Evolutionary conservation across 2,888 invertebrate species (phyloP), one percentile per base, ranked within the genome.

Genomic region (Auanema freiburgensis): DNA sequence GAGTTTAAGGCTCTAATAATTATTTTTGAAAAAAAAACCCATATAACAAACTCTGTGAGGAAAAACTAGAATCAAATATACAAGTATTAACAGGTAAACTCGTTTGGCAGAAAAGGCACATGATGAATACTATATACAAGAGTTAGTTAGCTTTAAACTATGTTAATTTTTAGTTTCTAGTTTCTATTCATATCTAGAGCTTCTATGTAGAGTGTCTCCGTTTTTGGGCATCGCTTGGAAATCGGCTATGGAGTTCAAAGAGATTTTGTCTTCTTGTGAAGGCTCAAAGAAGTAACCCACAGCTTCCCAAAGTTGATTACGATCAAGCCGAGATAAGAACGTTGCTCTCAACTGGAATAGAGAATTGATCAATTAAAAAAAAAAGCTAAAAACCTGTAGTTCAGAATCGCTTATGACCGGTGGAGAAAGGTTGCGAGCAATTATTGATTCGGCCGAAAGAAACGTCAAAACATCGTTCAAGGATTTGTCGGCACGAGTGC

Each of bases 361-460:
- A 59, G 24, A 56, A 56, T 18, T n/a, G 14, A 16, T 56, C 16
- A 41, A 16, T 42, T 41, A 11, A 11, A 42, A n/a, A 41, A 43
- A 50, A 46, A 23, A 43, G 16, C 8, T 46, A 16, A 53, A 24
- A 40, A 78, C 78, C 70, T 80, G 80, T 42, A 79, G 53, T 52
- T 80, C 80, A 2, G 80, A 74, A 12, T 63, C 52, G 59, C 73
- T 73, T 50, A 80, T 68, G 41, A 76, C 46, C 18, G 69, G 63
- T n/a, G 78, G 74, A 4, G 65, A 67, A 5, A 77, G 51, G 12
- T 65, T 44, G 14, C 71, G 68, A 11, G 71, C 66, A 24, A 72
- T 51, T n/a, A 80, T 77, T 5, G 81, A 81, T 57, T 81, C 81
- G 2, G 79, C 80, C 4, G 80, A 76, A 52, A 80, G 62, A 12